Evolutionary conservation across 2,113 vertebrate species (phyloP).

Genomic region (Mola mola): DNA sequence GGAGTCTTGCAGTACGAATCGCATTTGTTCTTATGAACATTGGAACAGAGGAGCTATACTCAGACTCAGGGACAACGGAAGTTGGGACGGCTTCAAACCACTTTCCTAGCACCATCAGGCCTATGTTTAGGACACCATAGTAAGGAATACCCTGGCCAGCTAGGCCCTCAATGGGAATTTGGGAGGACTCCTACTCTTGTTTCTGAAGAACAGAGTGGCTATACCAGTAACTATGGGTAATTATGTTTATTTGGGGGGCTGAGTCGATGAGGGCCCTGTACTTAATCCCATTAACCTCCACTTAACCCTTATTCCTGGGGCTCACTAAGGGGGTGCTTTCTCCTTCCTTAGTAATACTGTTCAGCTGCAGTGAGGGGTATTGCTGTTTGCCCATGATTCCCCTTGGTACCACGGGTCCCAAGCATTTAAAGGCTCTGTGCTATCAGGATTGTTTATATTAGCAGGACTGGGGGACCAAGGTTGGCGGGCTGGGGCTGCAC

Average conservation of each 20-base stretch:
- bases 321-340: conserved; percentile 3
- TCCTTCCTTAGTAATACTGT: background rate
- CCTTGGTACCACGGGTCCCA: conserved; percentile 19
- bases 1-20: no score
- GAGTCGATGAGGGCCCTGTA: conserved; percentile 37
- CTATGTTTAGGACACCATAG: conserved; percentile 10
- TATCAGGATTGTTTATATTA: background rate
- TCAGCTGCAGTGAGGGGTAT: background rate
- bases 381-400: conserved; percentile 22
- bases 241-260: conserved; percentile 18
- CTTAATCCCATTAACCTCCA: conserved; percentile 19
- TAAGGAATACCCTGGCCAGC: background rate
- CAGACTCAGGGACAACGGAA: conserved; percentile 24
- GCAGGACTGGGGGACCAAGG: background rate
- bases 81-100: conserved; percentile 1
- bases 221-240: conserved; percentile 2
- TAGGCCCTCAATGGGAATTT: conserved; percentile 17
- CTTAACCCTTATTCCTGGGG: conserved; percentile 31
- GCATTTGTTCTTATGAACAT: conserved; percentile 22
- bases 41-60: conserved; percentile 10
- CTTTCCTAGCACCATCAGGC: background rate
- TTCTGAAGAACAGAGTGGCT: background rate
- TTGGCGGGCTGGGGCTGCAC: background rate
- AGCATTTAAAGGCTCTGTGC: conserved; percentile 28
- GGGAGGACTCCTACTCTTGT: conserved; percentile 5